Conservation (phyloP, 2,113 vertebrate genomes). For the Tyto alba region DNA sequence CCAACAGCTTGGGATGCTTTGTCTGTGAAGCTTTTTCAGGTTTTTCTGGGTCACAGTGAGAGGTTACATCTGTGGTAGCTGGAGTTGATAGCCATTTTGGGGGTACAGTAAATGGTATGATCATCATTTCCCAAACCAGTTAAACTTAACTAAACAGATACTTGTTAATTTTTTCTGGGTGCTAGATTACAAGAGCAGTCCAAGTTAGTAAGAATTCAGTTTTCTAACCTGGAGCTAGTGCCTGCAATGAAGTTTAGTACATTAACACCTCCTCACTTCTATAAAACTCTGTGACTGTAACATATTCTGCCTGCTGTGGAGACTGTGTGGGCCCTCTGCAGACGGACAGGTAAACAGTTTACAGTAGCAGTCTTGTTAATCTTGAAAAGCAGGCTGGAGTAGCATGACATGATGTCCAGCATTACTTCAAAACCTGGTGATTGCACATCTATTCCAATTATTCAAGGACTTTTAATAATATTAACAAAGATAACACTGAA, state of each 20-base stretch:
- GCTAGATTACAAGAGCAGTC: neutral
- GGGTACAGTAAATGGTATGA: neutral
- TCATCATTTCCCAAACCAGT: neutral
- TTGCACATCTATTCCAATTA: neutral
- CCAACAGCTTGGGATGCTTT: neutral
- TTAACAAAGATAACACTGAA: neutral
- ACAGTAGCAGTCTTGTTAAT: neutral
- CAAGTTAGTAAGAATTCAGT: neutral
- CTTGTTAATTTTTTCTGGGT: neutral
- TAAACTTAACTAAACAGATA: neutral
- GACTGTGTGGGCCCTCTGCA: neutral
- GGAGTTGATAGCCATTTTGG: neutral
- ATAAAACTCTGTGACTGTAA: neutral
- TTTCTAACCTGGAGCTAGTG: neutral
- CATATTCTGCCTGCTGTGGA: accelerated
- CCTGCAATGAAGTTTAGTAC: neutral
- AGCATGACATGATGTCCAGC: neutral
- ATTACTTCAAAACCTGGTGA: neutral
- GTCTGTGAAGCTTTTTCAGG: neutral
- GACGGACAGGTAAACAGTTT: neutral
- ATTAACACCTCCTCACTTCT: neutral
- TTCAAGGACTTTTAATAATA: neutral
- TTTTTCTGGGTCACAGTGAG: neutral
- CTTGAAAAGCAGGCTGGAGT: neutral
- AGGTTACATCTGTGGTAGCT: neutral